Evolutionary conservation across 2,888 invertebrate species (phyloP), one percentile per base, ranked within the genome.

Genomic region (Marronus borbonicus): DNA sequence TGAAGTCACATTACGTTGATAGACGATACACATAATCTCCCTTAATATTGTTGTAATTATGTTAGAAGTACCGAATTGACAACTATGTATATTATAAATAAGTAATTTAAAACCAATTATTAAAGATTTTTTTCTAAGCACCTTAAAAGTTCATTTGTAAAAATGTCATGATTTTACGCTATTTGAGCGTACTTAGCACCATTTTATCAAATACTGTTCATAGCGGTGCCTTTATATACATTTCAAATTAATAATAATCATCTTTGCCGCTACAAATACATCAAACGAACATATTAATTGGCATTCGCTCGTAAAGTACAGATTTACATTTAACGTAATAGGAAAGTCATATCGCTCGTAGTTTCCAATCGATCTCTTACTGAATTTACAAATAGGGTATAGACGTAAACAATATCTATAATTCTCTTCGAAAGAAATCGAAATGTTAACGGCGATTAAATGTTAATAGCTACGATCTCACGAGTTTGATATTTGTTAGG

Each of bases 401-500:
- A 62, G 28, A 65, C 36, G 12, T 14, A 31, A 39, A 17, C 17
- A 65, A 65, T 65, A 65, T 39, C 39, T 39, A 65, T 55, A 68
- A 49, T 17, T 55, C 31, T 36, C 69, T n/a, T 17, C 7, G 44
- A 64, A 44, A 64, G 12, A 31, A 49, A 52, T 76, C 28, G 20
- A 76, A 76, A 76, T 76, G 76, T 28, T 76, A 76, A 76, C 65
- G 60, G 17, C 52, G 50, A 65, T 64, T 52, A 76, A 76, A 76
- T 76, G 76, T 76, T 76, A 76, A 76, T 76, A 31, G 76, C 64
- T 50, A 20, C 44, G 28, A 10, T 76, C 64, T 76, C 76, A 76
- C 76, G 76, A 76, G 65, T 76, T 76, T 76, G 76, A 31, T 76
- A 76, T 76, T 76, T 76, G 62, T 62, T 76, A 62, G 49, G 49